Conservation (phyloP, 1,140 invertebrate genomes). For the Pogonomyrmex californicus region DNA sequence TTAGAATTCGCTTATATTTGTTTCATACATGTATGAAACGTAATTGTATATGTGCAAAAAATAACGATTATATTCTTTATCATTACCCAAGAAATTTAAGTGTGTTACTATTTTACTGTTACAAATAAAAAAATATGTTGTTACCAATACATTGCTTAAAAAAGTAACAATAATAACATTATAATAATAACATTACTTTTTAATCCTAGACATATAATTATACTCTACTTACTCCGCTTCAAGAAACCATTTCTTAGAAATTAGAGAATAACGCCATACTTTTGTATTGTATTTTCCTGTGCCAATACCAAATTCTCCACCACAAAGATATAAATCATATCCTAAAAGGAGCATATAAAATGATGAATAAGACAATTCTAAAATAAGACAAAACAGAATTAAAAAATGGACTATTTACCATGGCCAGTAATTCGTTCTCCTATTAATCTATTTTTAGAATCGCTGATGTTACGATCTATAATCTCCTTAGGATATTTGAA, state of each 20-base stretch:
- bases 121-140: no score
- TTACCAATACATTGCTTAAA: no score
- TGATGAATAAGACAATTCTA: background rate
- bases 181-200: background rate
- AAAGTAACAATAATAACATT: background rate
- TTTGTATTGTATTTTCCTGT: conserved; percentile 66
- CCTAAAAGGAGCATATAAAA: conserved; percentile 62
- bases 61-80: no score
- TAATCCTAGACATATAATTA: background rate
- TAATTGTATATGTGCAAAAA: no score
- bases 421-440: conserved; percentile 73
- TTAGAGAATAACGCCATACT: conserved; percentile 76
- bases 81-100: no score
- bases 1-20: no score
- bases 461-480: conserved; percentile 22
- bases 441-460: conserved; percentile 39
- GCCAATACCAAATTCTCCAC: conserved; percentile 73
- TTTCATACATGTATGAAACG: no score
- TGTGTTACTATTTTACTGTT: no score
- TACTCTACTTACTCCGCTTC: conserved; percentile 56
- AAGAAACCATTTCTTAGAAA: conserved; percentile 77
- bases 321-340: conserved; percentile 76
- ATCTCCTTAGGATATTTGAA: conserved; percentile 50
- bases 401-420: conserved; percentile 62
- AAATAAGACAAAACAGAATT: conserved; percentile 5